Evolutionary conservation across 2,797 vertebrate genomes (phyloP).

Genomic region (Myotis daubentonii): DNA sequence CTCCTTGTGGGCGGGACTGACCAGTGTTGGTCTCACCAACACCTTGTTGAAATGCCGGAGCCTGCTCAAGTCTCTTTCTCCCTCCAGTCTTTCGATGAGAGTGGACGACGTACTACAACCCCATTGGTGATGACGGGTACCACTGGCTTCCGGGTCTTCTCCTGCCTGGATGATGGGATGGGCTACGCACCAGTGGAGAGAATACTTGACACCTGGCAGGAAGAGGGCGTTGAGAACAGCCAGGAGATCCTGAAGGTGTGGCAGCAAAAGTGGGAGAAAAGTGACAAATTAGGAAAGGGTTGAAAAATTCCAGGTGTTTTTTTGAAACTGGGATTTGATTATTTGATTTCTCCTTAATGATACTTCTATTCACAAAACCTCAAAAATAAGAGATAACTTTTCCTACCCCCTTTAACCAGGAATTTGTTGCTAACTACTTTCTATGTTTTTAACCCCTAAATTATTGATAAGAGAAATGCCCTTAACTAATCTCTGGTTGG

Average conservation of each 20-base stretch:
- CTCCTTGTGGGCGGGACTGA: not conserved
- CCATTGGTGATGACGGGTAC: constrained; percentile 89
- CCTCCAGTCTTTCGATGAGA: constrained; percentile 94
- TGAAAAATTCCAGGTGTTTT: not conserved
- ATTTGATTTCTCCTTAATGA: constrained; percentile 46
- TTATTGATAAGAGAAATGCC: not conserved
- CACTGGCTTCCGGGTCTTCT: constrained; percentile 92
- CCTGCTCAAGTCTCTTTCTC: not conserved
- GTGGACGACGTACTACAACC: constrained; percentile 89
- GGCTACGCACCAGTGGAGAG: constrained; percentile 91
- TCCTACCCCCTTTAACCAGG: not conserved
- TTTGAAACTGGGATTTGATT: not conserved
- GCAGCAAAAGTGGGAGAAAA: not conserved
- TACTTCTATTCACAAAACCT: constrained; percentile 14
- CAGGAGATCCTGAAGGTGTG: constrained; percentile 92
- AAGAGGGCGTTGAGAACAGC: constrained; percentile 96
- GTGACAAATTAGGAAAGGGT: not conserved
- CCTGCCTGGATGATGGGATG: constrained; percentile 93
- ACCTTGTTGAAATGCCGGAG: not conserved
- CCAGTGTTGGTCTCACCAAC: not conserved
- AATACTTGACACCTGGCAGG: constrained; percentile 94
- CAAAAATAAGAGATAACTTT: not conserved
- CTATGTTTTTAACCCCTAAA: not conserved
- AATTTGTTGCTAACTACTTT: not conserved
- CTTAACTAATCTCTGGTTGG: constrained; percentile 9